These are phyloP conservation scores for Carapus acus DNA, from an alignment of 2,797 vertebrate species.

Conservation along the genomic window DNA sequence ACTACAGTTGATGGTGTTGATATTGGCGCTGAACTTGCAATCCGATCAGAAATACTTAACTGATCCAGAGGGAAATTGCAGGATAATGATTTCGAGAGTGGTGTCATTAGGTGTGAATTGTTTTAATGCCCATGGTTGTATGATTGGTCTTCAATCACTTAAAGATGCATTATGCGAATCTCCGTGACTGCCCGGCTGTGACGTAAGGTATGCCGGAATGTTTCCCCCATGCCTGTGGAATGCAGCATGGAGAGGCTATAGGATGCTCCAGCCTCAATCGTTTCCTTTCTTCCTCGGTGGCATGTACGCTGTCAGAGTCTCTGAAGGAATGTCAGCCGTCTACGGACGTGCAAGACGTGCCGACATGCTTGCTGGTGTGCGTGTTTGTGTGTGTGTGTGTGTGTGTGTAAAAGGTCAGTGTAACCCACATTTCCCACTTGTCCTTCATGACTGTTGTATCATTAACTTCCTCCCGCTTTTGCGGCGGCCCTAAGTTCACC, in stretches of 20 bases:
- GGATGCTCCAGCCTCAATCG: constrained; percentile 49
- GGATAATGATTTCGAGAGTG: too few species aligned
- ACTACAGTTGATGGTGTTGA: too few species aligned
- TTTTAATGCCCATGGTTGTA: not conserved
- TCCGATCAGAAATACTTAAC: too few species aligned
- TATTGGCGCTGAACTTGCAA: too few species aligned
- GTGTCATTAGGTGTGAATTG: not conserved
- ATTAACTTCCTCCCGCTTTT: constrained; percentile 30
- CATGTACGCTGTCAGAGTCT: constrained; percentile 31
- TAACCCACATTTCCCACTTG: constrained; percentile 52
- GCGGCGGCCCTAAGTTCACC: constrained; percentile 15
- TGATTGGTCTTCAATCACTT: constrained; percentile 7
- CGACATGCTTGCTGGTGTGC: too few species aligned
- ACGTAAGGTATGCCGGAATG: constrained; percentile 63
- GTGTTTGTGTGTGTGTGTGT: constrained; percentile 18
- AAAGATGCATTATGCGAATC: not conserved
- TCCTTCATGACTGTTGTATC: constrained; percentile 36
- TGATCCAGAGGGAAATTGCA: not conserved
- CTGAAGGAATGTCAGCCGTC: constrained; percentile 38
- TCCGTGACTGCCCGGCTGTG: constrained; percentile 45
- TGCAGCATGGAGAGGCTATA: constrained; percentile 56
- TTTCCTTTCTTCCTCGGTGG: constrained; percentile 40
- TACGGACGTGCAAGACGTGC: too few species aligned
- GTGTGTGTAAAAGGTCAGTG: constrained; percentile 27
- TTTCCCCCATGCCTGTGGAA: constrained; percentile 65